A percentile compares a stretch with the other conserved stretches of the same genome.
phyloP scores from a whole-genome alignment of 2,797 vertebrate genomes.

The Helarctos malayanus region DNA sequence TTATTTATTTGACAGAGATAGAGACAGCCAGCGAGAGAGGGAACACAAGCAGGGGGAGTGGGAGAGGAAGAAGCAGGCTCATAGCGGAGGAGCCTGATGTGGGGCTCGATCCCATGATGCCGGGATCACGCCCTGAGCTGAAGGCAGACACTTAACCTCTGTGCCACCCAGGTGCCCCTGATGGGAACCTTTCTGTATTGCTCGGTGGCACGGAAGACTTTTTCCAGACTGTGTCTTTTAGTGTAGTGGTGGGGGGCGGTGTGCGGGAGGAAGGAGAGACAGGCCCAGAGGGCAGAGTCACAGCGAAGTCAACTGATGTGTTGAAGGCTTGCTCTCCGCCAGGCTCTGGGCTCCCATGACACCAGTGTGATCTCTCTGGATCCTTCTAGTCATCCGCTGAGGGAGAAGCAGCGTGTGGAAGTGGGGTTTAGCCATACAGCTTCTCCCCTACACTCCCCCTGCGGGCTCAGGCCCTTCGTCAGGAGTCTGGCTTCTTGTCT shows the following conservation, averaged over 20 bases:
- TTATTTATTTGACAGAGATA: no score
- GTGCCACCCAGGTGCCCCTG: no score
- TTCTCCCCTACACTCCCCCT: fast-evolving
- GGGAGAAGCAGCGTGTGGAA: neutral
- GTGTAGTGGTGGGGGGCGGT: no score
- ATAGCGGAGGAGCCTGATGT: no score
- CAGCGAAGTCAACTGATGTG: no score
- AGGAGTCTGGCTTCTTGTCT: neutral
- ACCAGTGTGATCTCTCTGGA: neutral
- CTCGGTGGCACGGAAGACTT: neutral
- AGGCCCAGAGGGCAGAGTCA: neutral
- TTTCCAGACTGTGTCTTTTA: neutral
- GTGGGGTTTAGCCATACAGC: neutral
- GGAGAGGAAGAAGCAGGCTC: no score
- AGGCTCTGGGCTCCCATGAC: fast-evolving
- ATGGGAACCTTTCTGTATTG: neutral
- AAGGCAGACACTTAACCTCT: no score
- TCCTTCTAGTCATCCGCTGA: neutral
- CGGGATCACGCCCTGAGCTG: no score
- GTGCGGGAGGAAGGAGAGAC: neutral
- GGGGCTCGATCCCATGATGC: no score
- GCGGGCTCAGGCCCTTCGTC: neutral
- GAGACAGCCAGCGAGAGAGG: no score
- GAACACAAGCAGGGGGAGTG: no score
- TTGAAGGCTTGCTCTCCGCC: neutral